These are phyloP conservation scores for Cosmia pyralina DNA, from an alignment of 2,888 invertebrate genomes.

Conservation along the genomic window DNA sequence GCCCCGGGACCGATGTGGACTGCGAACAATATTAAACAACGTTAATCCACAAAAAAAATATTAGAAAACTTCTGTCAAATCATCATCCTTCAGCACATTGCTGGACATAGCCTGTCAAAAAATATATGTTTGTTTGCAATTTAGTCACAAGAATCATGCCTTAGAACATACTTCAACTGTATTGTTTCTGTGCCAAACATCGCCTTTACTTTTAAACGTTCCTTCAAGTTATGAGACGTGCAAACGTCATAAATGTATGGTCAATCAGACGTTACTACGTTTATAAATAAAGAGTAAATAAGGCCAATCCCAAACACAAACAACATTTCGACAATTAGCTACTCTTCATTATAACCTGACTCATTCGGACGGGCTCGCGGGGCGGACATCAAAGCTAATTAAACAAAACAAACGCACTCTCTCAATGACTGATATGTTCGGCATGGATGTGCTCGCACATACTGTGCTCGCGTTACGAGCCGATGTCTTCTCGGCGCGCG, in stretches of 20 bases:
- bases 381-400: slow-evolving; percentile 29
- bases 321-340: slow-evolving; percentile 34
- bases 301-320: slow-evolving; percentile 14
- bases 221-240: neutral
- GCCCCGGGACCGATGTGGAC: slow-evolving; percentile 52
- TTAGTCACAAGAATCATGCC: no score
- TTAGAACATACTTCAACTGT: neutral
- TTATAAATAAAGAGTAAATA: slow-evolving; percentile 6
- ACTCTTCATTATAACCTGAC: slow-evolving; percentile 53
- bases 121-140: neutral
- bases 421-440: slow-evolving; percentile 72
- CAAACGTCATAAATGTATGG: no score
- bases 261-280: neutral
- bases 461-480: slow-evolving; percentile 64
- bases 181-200: neutral
- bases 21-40: slow-evolving; percentile 19
- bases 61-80: neutral
- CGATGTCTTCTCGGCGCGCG: slow-evolving; percentile 59
- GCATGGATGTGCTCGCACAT: slow-evolving; percentile 40
- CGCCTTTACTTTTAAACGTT: neutral
- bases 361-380: slow-evolving; percentile 22
- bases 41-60: neutral
- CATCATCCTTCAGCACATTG: neutral
- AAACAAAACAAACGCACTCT: slow-evolving; percentile 67
- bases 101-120: neutral